Evolutionary conservation across 2,113 vertebrate genomes (phyloP), one percentile per base, ranked within the genome.

Genomic region (Stomatorhinus ivindoensis): DNA sequence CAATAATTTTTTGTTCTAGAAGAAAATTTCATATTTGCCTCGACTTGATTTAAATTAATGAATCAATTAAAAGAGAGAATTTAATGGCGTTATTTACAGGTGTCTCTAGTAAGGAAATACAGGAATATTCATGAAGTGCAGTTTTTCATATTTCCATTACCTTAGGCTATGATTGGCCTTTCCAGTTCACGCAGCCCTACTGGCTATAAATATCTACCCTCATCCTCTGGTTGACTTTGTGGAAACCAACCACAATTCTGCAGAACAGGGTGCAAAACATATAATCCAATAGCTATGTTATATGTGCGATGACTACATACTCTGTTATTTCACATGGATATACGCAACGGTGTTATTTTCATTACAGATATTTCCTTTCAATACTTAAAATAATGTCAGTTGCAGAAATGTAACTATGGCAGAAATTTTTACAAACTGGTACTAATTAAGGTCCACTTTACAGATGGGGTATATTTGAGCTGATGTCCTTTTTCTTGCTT

Each of bases 131-230:
- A 86, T 50, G 73, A 15, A 50, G 46, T n/a, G 44, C 83, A 50
- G 83, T 48, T 48, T 47, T n/a, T 50, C 83, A n/a, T n/a, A 86
- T 31, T 50, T 50, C n/a, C 24, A 15, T 86, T 27, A 48, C 83
- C 83, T 86, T 86, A 86, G 83, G 83, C 83, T 31, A 86, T 24
- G 83, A 86, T 27, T 50, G 83, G 47, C 83, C 44, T 86, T 27
- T 48, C 24, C 4, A 50, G 44, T 47, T n/a, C 31, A 27, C 31
- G 83, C 44, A 50, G 83, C 31, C 46, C 46, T 47, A 21, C 10
- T n/a, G 83, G 83, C 47, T 86, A 86, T 86, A 50, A 50, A 86
- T 48, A 86, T 48, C 83, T 7, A 13, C 24, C 44, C 46, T 13
- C 31, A 86, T 86, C 83, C 42, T 86, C 44, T 86, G 19, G 83